Conservation (phyloP, 1,140 invertebrate genomes). For the Paracyclopina nana region DNA sequence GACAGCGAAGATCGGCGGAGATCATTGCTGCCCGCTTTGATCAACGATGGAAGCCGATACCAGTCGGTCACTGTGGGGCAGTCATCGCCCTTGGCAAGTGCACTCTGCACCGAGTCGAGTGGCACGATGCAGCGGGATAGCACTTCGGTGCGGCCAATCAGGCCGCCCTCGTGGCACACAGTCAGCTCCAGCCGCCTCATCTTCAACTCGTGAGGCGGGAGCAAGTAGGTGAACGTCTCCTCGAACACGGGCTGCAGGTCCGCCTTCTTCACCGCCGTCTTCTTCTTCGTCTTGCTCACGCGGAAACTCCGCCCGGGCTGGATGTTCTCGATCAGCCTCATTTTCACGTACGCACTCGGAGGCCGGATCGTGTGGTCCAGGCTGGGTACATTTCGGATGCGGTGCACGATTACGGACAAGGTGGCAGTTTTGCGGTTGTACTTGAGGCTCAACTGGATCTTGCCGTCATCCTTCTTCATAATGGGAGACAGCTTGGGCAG, state of each 20-base stretch:
- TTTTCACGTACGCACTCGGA: conserved; percentile 4
- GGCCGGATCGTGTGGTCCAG: not conserved
- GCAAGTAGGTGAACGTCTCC: conserved; percentile 7
- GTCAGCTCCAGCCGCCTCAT: not conserved
- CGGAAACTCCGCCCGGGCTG: not conserved
- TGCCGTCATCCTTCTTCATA: not conserved
- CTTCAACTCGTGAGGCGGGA: not conserved
- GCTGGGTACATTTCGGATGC: not conserved
- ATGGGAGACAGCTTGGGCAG: not conserved
- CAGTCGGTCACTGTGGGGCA: too few species aligned
- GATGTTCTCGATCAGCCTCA: conserved; percentile 1
- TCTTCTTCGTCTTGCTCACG: not conserved
- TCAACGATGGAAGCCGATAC: not conserved
- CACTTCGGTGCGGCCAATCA: not conserved
- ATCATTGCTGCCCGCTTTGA: not conserved
- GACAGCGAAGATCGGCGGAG: not conserved
- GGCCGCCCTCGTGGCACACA: not conserved
- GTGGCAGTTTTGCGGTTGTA: conserved; percentile 1
- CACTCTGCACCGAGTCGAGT: too few species aligned
- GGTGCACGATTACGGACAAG: not conserved
- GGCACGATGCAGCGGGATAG: too few species aligned
- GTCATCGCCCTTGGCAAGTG: too few species aligned
- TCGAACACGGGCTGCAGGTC: conserved; percentile 1
- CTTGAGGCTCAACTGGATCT: not conserved
- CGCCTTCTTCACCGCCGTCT: conserved; percentile 1